Percentiles rank a stretch among this genome's conserved stretches.
These are phyloP conservation scores for Bolborhynchus lineola DNA, from an alignment of 2,113 vertebrate genomes.

Conservation along the genomic window DNA sequence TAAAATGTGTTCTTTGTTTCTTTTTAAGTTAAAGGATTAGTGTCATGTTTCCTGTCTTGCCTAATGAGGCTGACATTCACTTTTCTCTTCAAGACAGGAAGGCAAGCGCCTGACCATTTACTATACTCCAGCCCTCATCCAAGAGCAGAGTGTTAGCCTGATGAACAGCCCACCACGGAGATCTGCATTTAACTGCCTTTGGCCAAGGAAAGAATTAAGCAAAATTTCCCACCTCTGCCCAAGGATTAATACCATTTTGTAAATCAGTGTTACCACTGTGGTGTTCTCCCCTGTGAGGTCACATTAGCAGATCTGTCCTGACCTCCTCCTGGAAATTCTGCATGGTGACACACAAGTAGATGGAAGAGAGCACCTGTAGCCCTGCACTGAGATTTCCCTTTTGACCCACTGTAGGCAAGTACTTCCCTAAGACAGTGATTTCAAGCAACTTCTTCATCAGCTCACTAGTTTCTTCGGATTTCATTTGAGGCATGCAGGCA, in stretches of 20 bases:
- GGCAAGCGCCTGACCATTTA: not conserved
- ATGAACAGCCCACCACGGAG: not conserved
- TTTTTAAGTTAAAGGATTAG: not conserved
- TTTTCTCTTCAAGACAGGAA: not conserved
- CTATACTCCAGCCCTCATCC: not conserved
- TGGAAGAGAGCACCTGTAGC: not conserved
- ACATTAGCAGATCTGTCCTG: not conserved
- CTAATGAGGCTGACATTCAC: not conserved
- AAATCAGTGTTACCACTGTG: not conserved
- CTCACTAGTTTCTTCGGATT: not conserved
- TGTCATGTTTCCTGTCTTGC: not conserved
- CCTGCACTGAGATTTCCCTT: not conserved
- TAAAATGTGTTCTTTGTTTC: not conserved
- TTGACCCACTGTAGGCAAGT: not conserved
- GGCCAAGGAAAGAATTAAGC: not conserved
- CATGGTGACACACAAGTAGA: not conserved
- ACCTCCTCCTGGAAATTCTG: not conserved
- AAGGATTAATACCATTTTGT: not conserved
- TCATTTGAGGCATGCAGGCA: not conserved
- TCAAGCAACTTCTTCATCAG: not conserved
- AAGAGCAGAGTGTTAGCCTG: not conserved
- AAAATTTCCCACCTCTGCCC: not conserved
- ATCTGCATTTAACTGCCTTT: not conserved
- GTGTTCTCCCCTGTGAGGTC: not conserved
- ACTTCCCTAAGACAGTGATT: not conserved